Conservation (phyloP, 2,113 vertebrate genomes). For the Barbus barbus region DNA sequence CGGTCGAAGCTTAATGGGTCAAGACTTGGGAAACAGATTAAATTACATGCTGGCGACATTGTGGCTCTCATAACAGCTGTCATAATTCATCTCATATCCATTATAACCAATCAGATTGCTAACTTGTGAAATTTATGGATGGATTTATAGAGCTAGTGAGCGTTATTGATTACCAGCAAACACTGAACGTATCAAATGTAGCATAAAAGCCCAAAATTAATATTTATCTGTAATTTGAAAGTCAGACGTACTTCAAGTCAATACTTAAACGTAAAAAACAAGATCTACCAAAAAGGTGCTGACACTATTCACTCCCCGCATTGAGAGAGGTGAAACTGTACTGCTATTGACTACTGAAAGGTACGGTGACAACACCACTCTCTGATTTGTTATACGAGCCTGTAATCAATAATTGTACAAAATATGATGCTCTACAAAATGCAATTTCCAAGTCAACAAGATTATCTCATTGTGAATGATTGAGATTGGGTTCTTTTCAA, state of each 20-base stretch:
- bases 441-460: slow-evolving; percentile 8
- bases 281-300: background rate
- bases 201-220: slow-evolving; percentile 41
- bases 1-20: slow-evolving; percentile 33
- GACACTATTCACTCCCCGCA: background rate
- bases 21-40: slow-evolving; percentile 29
- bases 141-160: slow-evolving; percentile 43
- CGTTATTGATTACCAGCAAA: slow-evolving; percentile 51
- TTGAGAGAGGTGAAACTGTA: background rate
- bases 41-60: slow-evolving; percentile 13
- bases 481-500: slow-evolving; percentile 44
- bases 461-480: slow-evolving; percentile 30
- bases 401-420: slow-evolving; percentile 52
- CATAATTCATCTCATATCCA: slow-evolving; percentile 39
- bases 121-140: slow-evolving; percentile 34
- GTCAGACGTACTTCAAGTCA: background rate
- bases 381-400: slow-evolving; percentile 37
- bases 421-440: slow-evolving; percentile 32
- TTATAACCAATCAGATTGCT: slow-evolving; percentile 41
- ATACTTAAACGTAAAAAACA: too few species aligned
- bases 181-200: slow-evolving; percentile 47
- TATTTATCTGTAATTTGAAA: background rate
- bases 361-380: too few species aligned
- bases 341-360: background rate
- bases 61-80: background rate